A percentile compares a stretch with the other conserved stretches of the same genome.
Evolutionary conservation across 2,113 vertebrate genomes (phyloP).

Genomic region (Rhodinocichla rosea): DNA sequence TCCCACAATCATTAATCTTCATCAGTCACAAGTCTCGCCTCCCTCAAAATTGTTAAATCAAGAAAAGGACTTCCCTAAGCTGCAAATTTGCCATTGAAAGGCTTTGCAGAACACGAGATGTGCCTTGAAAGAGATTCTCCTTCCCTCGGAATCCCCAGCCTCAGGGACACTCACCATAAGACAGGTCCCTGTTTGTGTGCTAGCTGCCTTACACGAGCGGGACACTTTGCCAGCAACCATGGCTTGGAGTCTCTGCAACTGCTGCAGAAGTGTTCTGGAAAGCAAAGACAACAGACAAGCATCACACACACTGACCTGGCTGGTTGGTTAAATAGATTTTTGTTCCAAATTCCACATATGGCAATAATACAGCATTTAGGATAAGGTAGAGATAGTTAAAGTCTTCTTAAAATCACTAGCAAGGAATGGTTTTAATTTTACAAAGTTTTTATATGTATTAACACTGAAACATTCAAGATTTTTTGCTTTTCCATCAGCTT

Average conservation of each 20-base stretch:
- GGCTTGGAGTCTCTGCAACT: conserved; percentile 93
- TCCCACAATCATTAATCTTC: neutral
- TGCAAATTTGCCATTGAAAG: neutral
- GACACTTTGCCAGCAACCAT: conserved; percentile 90
- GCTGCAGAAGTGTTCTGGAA: conserved; percentile 92
- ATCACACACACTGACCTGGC: neutral
- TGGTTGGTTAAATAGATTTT: neutral
- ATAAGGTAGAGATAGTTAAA: neutral
- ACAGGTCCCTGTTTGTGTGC: conserved; percentile 95
- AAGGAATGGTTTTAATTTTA: neutral
- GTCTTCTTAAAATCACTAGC: neutral
- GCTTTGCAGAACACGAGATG: neutral
- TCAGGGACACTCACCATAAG: conserved; percentile 84
- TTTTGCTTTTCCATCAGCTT: neutral
- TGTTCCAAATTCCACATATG: neutral
- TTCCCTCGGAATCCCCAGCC: neutral
- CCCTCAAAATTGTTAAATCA: neutral
- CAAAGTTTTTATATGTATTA: neutral
- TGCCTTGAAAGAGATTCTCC: neutral
- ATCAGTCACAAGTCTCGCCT: neutral
- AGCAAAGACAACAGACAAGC: neutral
- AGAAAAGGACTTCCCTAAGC: neutral
- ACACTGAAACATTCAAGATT: neutral
- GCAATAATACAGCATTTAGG: neutral
- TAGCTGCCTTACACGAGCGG: conserved; percentile 86